phyloP scores from a whole-genome alignment of 2,797 vertebrate genomes.

The Phrynocephalus vlangalii region DNA sequence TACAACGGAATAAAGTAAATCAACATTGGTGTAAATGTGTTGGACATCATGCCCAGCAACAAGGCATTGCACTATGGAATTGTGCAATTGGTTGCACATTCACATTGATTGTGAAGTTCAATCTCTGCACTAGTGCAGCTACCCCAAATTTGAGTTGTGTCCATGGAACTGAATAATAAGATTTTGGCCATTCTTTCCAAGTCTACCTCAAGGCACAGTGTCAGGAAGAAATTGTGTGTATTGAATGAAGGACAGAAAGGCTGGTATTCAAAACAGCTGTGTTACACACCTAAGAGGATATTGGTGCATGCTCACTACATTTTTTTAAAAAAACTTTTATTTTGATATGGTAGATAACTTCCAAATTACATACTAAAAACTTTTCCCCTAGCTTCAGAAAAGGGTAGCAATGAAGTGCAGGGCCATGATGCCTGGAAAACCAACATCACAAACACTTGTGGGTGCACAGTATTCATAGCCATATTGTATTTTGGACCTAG shows the following conservation, averaged over 20 bases:
- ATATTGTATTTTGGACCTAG: background rate
- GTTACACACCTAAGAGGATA: background rate
- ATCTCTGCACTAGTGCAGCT: no score
- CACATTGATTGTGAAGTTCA: no score
- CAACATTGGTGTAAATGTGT: no score
- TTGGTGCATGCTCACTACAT: background rate
- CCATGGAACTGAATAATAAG: no score
- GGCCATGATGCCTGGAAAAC: background rate
- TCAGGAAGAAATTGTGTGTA: background rate
- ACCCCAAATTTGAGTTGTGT: no score
- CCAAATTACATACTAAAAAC: background rate
- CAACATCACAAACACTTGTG: background rate
- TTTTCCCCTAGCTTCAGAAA: background rate
- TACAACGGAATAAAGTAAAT: no score
- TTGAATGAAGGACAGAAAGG: background rate
- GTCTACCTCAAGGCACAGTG: background rate
- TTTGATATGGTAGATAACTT: background rate
- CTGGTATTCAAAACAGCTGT: background rate
- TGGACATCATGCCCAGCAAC: no score
- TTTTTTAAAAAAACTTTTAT: background rate
- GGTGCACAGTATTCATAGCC: background rate
- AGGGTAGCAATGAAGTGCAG: background rate
- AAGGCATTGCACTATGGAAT: no score
- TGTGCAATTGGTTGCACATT: no score
- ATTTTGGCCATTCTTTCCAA: background rate